Evolutionary conservation across 2,888 invertebrate genomes (phyloP).

Genomic region (Endomychus coccineus): DNA sequence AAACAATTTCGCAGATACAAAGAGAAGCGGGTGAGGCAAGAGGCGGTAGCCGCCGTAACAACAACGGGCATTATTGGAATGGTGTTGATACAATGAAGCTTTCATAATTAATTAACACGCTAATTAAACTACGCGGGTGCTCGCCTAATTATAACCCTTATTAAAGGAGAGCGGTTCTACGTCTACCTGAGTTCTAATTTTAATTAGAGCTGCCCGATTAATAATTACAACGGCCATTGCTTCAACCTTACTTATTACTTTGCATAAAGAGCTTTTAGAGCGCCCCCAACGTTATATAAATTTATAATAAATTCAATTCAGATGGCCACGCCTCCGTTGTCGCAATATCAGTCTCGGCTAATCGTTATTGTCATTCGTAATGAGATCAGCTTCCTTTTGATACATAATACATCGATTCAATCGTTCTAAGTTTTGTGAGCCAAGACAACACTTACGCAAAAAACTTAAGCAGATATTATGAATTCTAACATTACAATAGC

Average conservation of each 20-base stretch:
- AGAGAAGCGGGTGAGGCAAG: slow-evolving; percentile 9
- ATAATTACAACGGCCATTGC: slow-evolving; percentile 16
- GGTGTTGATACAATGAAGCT: slow-evolving; percentile 40
- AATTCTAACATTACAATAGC: no score
- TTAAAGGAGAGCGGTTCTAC: slow-evolving; percentile 28
- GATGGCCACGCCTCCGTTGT: no score
- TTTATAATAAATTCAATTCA: no score
- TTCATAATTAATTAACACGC: slow-evolving; percentile 44
- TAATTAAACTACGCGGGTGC: slow-evolving; percentile 44
- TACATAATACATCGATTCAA: no score
- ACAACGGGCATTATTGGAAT: slow-evolving; percentile 1
- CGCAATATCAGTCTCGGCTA: no score
- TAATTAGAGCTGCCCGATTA: slow-evolving; percentile 15
- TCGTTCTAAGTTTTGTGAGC: no score
- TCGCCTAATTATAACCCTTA: slow-evolving; percentile 34
- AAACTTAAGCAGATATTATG: no score
- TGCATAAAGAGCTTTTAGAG: slow-evolving; percentile 10
- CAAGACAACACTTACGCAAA: no score
- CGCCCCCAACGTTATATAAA: no score
- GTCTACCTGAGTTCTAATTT: slow-evolving; percentile 11
- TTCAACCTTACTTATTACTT: slow-evolving; percentile 13
- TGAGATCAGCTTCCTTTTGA: no score
- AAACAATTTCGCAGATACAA: slow-evolving; percentile 29
- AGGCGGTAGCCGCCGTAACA: not conserved
- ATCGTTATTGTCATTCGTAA: no score